These are phyloP conservation scores for Antigone vipio DNA, from an alignment of 2,113 vertebrate genomes.

Conservation along the genomic window DNA sequence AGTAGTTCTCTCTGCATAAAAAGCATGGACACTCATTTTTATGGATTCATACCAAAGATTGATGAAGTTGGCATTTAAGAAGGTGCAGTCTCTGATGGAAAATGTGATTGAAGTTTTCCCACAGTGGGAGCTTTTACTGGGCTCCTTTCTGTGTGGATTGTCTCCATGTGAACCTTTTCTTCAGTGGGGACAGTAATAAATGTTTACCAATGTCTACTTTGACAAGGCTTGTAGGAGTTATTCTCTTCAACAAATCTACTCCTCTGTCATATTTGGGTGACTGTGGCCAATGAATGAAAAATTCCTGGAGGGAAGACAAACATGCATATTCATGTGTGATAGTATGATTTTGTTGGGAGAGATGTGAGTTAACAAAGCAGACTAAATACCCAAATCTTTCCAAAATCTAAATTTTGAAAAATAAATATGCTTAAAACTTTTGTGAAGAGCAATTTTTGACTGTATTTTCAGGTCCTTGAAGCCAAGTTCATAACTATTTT, in stretches of 20 bases:
- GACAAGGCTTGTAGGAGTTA: slow-evolving; percentile 3
- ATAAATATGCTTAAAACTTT: background rate
- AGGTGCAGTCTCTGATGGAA: background rate
- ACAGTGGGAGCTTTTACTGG: slow-evolving; percentile 27
- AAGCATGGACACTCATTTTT: background rate
- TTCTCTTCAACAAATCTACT: background rate
- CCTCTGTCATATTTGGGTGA: background rate
- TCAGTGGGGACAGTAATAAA: background rate
- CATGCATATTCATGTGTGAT: background rate
- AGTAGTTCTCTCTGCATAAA: background rate
- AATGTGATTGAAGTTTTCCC: slow-evolving; percentile 56
- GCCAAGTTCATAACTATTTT: background rate
- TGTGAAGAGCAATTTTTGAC: background rate
- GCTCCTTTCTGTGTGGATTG: slow-evolving; percentile 1
- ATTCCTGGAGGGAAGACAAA: background rate
- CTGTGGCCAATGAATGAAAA: background rate
- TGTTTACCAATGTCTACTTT: background rate
- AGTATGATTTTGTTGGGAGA: background rate
- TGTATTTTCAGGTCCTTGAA: background rate
- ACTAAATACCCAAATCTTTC: background rate
- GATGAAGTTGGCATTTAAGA: slow-evolving; percentile 56
- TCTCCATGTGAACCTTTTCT: background rate
- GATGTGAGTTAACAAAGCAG: background rate
- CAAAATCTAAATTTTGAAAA: background rate
- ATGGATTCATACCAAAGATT: slow-evolving; percentile 39